phyloP scores from a whole-genome alignment of 2,888 invertebrate species.

The Eulithis prunata region DNA sequence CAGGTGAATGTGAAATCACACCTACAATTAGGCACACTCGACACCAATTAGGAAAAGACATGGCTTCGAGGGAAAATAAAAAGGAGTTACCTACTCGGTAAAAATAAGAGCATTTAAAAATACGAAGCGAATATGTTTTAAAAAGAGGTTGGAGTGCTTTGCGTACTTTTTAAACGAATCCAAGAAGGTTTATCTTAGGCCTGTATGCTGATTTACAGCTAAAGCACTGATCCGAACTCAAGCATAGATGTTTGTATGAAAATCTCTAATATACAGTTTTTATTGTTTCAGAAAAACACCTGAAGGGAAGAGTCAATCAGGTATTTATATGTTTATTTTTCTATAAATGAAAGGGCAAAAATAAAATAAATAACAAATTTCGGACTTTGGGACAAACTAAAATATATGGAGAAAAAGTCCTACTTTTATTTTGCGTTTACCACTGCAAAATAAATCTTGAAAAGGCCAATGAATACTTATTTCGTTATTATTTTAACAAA shows the following conservation, averaged over 20 bases:
- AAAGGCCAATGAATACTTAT: no score
- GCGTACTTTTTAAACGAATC: background rate
- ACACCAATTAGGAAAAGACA: conserved; percentile 68
- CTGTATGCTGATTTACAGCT: no score
- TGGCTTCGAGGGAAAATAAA: conserved; percentile 25
- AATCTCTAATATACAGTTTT: background rate
- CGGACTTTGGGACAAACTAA: no score
- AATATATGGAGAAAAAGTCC: no score
- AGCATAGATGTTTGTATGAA: no score
- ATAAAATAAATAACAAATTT: no score
- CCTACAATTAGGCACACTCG: conserved; percentile 67
- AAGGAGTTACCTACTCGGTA: background rate
- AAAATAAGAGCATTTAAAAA: conserved; percentile 2
- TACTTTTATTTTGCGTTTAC: no score
- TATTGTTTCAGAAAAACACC: conserved; percentile 34
- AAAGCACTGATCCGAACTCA: no score
- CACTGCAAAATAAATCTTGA: no score
- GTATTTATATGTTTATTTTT: conserved; percentile 20
- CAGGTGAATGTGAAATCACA: conserved; percentile 60
- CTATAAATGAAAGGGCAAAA: background rate
- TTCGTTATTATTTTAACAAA: no score
- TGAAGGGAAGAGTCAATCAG: conserved; percentile 19
- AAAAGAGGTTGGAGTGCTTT: background rate
- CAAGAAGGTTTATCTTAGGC: no score
- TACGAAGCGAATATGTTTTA: background rate